Evolutionary conservation across 2,888 invertebrate species (phyloP), one percentile per base, ranked within the genome.

Genomic region (Exephanes ischioxanthus): DNA sequence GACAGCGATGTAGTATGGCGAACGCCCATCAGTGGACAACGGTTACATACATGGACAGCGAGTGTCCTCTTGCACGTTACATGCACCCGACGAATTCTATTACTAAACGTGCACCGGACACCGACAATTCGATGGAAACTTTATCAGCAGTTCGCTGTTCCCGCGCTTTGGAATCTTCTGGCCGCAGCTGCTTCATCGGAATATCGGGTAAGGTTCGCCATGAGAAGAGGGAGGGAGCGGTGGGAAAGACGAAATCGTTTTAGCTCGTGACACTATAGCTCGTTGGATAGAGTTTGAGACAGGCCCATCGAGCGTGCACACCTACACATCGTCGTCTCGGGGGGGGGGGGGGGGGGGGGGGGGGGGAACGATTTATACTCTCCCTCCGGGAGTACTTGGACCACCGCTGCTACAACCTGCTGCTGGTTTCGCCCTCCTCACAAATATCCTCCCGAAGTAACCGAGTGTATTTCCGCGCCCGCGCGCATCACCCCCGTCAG

Each of bases 61-160:
- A 66, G 33, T 14, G 22, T 51, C 6, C 30, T 22, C 0, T 33
- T 48, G 76, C 14, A 53, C 19, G 66, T 76, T 66, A 66, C 66
- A 22, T 53, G 22, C 76, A 22, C 14, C n/a, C 71, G 70, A 66
- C 66, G 71, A 82, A 85, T 82, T 82, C 82, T 37, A 79, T 85
- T 78, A 79, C 73, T 48, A 53, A 78, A 70, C 72, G 51, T 81
- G 72, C 58, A 70, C 78, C 37, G 75, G 53, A 61, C 41, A 61
- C 37, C 58, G 45, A 63, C 73, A 51, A 73, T 77, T 68, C 30
- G 53, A 53, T 63, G 37, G 77, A 70, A 78, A 79, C 85, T 82
- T 66, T 85, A 85, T 85, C 82, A 85, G 85, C 82, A 70, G 30
- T 75, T 76, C 61, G 16, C 66, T 66, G 53, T 53, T 79, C 37